A percentile compares a stretch with the other conserved stretches of the same genome.
Conservation (phyloP, 2,888 invertebrate genomes). For the Hyposoter dolosus region DNA sequence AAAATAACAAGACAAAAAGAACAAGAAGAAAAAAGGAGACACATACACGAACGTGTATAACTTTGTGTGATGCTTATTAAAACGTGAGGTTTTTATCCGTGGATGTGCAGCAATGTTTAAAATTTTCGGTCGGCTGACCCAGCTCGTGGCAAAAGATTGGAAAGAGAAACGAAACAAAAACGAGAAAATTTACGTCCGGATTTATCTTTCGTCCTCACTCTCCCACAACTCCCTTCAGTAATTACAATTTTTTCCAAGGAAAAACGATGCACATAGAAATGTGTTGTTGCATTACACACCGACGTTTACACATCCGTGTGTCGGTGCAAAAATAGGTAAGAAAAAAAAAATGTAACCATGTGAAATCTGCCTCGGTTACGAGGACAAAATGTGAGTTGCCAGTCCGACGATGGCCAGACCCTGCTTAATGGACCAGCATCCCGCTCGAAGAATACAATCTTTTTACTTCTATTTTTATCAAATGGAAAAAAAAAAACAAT, state of each 20-base stretch:
- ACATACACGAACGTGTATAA: neutral
- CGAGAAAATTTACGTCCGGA: slow-evolving; percentile 66
- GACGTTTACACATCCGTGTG: neutral
- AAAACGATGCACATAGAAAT: neutral
- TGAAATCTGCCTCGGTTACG: slow-evolving; percentile 7
- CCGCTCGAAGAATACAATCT: neutral
- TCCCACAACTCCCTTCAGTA: slow-evolving; percentile 68
- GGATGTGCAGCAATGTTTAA: slow-evolving; percentile 72
- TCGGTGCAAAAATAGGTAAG: slow-evolving; percentile 9
- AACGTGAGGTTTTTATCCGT: slow-evolving; percentile 65
- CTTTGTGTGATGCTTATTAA: slow-evolving; percentile 4
- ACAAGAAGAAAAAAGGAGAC: neutral
- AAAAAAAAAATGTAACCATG: neutral
- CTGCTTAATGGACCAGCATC: slow-evolving; percentile 58
- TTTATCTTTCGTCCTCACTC: slow-evolving; percentile 74
- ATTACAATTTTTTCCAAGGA: slow-evolving; percentile 63
- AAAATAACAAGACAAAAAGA: neutral
- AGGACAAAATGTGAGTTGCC: slow-evolving; percentile 38
- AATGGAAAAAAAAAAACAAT: neutral
- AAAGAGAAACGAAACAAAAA: slow-evolving; percentile 21
- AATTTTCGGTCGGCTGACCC: slow-evolving; percentile 74
- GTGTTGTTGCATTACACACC: neutral
- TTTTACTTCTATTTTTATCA: neutral
- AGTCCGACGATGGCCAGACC: slow-evolving; percentile 32
- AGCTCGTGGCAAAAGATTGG: slow-evolving; percentile 36